Percentiles rank a stretch among this genome's conserved stretches.
Conservation (phyloP, 2,113 vertebrate genomes). For the Amphilophus citrinellus region DNA sequence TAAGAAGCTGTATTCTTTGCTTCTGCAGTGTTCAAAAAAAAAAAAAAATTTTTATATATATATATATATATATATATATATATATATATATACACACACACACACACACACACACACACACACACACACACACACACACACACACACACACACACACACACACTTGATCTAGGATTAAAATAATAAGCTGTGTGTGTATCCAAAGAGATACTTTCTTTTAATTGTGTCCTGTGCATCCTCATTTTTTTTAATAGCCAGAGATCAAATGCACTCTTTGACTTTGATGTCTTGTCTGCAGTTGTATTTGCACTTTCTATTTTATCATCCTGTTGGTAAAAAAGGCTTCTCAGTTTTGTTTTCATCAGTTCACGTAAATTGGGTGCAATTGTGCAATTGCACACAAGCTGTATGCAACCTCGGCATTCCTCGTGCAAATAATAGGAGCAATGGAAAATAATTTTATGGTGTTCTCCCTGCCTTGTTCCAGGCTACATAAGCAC, state of each 20-base stretch:
- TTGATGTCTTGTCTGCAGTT: conserved; percentile 50
- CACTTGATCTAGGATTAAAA: conserved; percentile 28
- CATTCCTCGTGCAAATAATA: background rate
- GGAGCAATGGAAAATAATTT: background rate
- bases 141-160: background rate
- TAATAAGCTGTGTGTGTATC: conserved; percentile 45
- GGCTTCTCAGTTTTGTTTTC: background rate
- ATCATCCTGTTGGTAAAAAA: conserved; percentile 11
- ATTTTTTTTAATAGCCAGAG: background rate
- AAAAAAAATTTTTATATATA: too few species aligned
- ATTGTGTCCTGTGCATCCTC: background rate
- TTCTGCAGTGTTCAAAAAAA: conserved; percentile 47
- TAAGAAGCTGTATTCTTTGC: conserved; percentile 44
- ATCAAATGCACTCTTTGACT: conserved; percentile 47
- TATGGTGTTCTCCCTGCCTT: background rate
- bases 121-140: too few species aligned
- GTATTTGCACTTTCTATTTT: conserved; percentile 38
- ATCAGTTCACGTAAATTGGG: background rate
- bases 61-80: background rate
- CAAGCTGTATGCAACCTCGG: background rate
- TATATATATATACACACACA: too few species aligned
- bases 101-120: too few species aligned
- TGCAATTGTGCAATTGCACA: background rate
- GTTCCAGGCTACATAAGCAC: conserved; percentile 29
- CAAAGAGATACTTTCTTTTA: conserved; percentile 3